These are phyloP conservation scores for Erythrocebus patas DNA, from an alignment of 2,113 vertebrate species.

Conservation along the genomic window DNA sequence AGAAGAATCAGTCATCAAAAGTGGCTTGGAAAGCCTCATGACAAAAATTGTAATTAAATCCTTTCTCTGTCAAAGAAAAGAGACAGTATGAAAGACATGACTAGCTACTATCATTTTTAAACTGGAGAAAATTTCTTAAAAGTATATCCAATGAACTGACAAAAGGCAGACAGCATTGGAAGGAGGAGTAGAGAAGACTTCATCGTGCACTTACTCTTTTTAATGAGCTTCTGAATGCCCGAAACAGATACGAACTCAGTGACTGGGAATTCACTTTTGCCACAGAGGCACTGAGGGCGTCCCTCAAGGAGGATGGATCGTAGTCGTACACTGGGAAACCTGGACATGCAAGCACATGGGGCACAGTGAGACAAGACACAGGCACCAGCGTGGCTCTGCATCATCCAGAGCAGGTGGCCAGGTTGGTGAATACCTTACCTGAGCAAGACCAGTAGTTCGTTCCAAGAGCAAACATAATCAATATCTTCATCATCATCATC, in stretches of 20 bases:
- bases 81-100: neutral
- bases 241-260: slow-evolving; percentile 69
- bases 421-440: slow-evolving; percentile 57
- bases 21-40: neutral
- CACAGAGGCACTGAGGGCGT: slow-evolving; percentile 77
- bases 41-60: neutral
- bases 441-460: neutral
- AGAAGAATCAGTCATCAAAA: neutral
- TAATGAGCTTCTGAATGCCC: slow-evolving; percentile 64
- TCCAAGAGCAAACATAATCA: slow-evolving; percentile 29
- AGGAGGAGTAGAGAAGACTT: rapidly evolving
- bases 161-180: rapidly evolving
- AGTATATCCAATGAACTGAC: neutral
- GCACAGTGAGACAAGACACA: neutral
- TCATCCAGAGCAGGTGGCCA: rapidly evolving
- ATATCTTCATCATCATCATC: slow-evolving; percentile 25
- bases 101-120: neutral
- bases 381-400: rapidly evolving
- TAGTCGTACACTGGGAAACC: slow-evolving; percentile 80
- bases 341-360: neutral
- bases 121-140: neutral
- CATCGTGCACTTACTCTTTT: slow-evolving; percentile 61
- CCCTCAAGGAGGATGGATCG: slow-evolving; percentile 40
- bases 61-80: neutral
- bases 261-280: slow-evolving; percentile 76